Percentiles rank a stretch among this genome's conserved stretches.
Conservation (phyloP, 2,797 vertebrate genomes). For the Graptemys geographica region DNA sequence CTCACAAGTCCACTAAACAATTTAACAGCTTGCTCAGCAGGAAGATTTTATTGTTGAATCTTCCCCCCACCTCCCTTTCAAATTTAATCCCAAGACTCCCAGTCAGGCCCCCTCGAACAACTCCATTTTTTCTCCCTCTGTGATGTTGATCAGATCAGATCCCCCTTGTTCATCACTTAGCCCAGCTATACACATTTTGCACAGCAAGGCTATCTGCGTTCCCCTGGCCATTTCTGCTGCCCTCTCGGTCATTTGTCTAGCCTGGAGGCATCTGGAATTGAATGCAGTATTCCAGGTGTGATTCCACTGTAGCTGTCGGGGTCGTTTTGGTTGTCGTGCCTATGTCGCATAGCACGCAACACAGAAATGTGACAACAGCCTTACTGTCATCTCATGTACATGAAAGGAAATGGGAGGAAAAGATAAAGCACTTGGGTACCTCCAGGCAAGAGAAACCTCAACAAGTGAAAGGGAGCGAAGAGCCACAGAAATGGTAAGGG, state of each 20-base stretch:
- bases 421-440: accelerated
- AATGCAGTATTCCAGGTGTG: neutral
- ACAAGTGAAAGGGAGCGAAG: neutral
- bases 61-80: accelerated
- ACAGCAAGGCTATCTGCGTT: neutral
- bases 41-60: neutral
- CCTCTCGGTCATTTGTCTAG: neutral
- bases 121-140: neutral
- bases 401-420: neutral
- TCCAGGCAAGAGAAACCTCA: accelerated
- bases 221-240: neutral
- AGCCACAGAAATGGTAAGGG: neutral
- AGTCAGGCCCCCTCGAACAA: neutral
- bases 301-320: neutral
- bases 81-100: neutral
- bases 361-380: neutral
- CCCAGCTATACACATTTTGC: neutral
- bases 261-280: neutral
- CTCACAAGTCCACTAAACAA: neutral
- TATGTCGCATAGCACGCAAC: neutral
- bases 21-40: neutral
- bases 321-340: neutral
- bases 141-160: neutral
- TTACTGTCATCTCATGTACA: accelerated
- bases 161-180: neutral